Percentiles rank a stretch among this genome's conserved stretches.
Evolutionary conservation across 1,140 invertebrate species (phyloP).

Genomic region (Cyclina sinensis): DNA sequence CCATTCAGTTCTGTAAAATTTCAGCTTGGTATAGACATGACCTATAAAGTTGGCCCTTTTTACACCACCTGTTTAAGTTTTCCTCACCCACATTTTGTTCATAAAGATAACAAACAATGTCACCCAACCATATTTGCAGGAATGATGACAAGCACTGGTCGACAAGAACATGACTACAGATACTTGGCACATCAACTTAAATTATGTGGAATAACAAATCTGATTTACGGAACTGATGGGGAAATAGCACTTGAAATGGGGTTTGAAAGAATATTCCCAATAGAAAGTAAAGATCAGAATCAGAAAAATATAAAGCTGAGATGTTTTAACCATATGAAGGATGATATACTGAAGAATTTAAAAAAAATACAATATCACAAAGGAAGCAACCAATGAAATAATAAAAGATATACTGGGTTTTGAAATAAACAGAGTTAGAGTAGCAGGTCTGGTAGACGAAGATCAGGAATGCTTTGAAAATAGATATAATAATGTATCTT

Average conservation of each 20-base stretch:
- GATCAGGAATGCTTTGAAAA: constrained; percentile 46
- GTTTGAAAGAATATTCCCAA: constrained; percentile 60
- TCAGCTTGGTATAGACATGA: constrained; percentile 65
- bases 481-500: constrained; percentile 33
- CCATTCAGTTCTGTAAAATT: constrained; percentile 35
- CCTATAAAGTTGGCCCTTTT: constrained; percentile 68
- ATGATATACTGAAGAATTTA: constrained; percentile 56
- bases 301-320: constrained; percentile 55
- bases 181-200: constrained; percentile 55
- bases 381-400: constrained; percentile 54
- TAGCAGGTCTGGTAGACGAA: constrained; percentile 44
- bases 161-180: constrained; percentile 60
- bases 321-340: constrained; percentile 60
- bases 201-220: constrained; percentile 60
- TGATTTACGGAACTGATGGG: constrained; percentile 51
- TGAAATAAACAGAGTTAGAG: constrained; percentile 50
- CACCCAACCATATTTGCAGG: constrained; percentile 51
- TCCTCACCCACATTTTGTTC: constrained; percentile 47
- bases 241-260: constrained; percentile 59
- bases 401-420: constrained; percentile 42
- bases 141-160: constrained; percentile 60
- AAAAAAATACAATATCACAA: constrained; percentile 57
- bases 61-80: constrained; percentile 65
- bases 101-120: constrained; percentile 53
- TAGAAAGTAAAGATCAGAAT: constrained; percentile 51